These are phyloP conservation scores for Venturia canescens DNA, from an alignment of 1,140 invertebrate species.

Conservation along the genomic window DNA sequence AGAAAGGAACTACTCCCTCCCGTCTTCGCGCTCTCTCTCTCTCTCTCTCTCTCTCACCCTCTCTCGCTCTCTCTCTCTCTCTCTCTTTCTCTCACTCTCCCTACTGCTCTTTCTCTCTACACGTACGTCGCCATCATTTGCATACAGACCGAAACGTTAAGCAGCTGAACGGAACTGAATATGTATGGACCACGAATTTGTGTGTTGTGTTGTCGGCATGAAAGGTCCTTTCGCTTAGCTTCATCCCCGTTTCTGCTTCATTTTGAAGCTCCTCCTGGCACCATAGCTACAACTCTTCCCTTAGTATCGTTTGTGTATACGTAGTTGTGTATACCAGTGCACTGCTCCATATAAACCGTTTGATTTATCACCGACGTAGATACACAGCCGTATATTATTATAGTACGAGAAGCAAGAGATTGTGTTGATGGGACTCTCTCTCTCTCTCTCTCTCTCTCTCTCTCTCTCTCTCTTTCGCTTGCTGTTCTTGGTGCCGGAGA, in stretches of 20 bases:
- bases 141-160: constrained; percentile 60
- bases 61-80: constrained; percentile 4
- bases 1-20: constrained; percentile 1
- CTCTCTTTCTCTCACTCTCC: background rate
- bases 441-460: constrained; percentile 9
- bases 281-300: background rate
- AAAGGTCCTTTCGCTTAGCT: constrained; percentile 29
- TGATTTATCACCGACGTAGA: constrained; percentile 59
- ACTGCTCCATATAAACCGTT: constrained; percentile 25
- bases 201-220: constrained; percentile 49
- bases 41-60: background rate
- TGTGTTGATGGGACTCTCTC: constrained; percentile 19
- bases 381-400: constrained; percentile 47
- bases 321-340: constrained; percentile 10
- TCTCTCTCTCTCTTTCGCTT: constrained; percentile 22
- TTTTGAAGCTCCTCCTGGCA: background rate
- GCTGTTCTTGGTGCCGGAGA: constrained; percentile 35
- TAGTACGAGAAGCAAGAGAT: constrained; percentile 26
- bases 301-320: background rate
- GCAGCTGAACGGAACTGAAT: constrained; percentile 58
- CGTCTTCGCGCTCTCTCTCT: too few species aligned
- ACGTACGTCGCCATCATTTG: constrained; percentile 55
- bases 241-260: constrained; percentile 6
- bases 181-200: constrained; percentile 60
- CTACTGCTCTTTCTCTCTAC: constrained; percentile 2